Evolutionary conservation across 1,140 invertebrate species (phyloP), one percentile per base, ranked within the genome.

Genomic region (Brachionus angularis): DNA sequence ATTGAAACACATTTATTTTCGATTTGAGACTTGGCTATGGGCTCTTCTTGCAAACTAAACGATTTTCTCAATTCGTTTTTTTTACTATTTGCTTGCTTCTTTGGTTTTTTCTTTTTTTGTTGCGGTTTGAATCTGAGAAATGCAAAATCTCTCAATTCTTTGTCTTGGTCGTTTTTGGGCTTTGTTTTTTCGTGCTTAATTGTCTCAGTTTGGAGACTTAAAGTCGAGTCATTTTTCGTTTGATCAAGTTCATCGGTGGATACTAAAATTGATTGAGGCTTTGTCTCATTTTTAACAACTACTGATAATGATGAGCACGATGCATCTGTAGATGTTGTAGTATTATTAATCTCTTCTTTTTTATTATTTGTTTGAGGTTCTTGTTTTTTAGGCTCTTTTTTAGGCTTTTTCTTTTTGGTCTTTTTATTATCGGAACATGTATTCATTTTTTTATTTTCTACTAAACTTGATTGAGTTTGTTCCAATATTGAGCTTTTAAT

Each of bases 121-220:
- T 58, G 53, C 2, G 53, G 53, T 23, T 14, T 39, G 1, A 7
- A 14, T 23, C 33, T 36, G 21, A 58, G 27, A 58, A 58, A 58
- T 39, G 53, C 53, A n/a, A 58, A 39, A 10, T 42, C 39, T 39
- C 53, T 58, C 16, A 58, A 58, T 36, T 58, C 53, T 25, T 58
- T 58, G 18, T 58, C 33, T 36, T 5, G 4, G 23, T 33, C 18
- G 1, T 55, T 55, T 34, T 55, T 16, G 25, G 0, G 8, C 21
- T 21, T n/a, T 2, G 31, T 55, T 16, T 33, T 16, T 4, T 29
- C 27, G 14, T 16, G 10, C 5, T 5, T 1, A 55, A 5, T n/a
- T 16, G 14, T 36, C 14, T 33, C 31, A 5, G 31, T 34, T 55
- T 33, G n/a, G n/a, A n/a, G n/a, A n/a, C n/a, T n/a, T n/a, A n/a